Evolutionary conservation across 2,888 invertebrate species (phyloP), one percentile per base, ranked within the genome.

Genomic region (Ectropis crepuscularia): DNA sequence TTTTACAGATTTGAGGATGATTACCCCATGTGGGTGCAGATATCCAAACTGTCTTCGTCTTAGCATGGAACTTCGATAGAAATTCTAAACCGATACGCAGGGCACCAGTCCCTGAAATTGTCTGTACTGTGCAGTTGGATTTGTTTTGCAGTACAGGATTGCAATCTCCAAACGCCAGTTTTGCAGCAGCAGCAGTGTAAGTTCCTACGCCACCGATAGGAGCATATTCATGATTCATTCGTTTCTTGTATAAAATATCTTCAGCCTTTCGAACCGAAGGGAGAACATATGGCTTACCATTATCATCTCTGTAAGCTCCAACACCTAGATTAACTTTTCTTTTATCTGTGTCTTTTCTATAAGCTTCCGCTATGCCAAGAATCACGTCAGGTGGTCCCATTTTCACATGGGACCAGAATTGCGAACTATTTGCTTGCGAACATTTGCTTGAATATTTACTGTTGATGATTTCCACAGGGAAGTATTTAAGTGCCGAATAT

Each of bases 81-180:
- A 43, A 43, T n/a, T 43, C 43, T 43, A 43, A n/a, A 0, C 43
- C 43, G 5, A 43, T 9, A 43, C 43, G 43, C 43, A 43, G 8
- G n/a, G 43, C 43, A 6, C 43, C 43, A 6, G 43, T 43, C 8
- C 43, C 43, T 10, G 43, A 43, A 6, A 43, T 6, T 10, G 43
- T n/a, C 43, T 43, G 43, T 5, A 43, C 43, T 10, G 43, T 43
- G 43, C 43, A 43, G 43, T 43, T 43, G 10, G 10, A 10, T 43
- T 43, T 43, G 5, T n/a, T 43, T n/a, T 43, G 43, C 43, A 43
- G n/a, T n/a, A 43, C 2, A 43, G 43, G 43, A n/a, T n/a, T 43
- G n/a, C 43, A 43, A n/a, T 43, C 43, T 43, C 43, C 43, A n/a
- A 43, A 43, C 5, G 43, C 43, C 43, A 43, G 43, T n/a, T 43